These are phyloP conservation scores for Rhabdornis inornatus DNA, from an alignment of 2,113 vertebrate species.

Conservation along the genomic window DNA sequence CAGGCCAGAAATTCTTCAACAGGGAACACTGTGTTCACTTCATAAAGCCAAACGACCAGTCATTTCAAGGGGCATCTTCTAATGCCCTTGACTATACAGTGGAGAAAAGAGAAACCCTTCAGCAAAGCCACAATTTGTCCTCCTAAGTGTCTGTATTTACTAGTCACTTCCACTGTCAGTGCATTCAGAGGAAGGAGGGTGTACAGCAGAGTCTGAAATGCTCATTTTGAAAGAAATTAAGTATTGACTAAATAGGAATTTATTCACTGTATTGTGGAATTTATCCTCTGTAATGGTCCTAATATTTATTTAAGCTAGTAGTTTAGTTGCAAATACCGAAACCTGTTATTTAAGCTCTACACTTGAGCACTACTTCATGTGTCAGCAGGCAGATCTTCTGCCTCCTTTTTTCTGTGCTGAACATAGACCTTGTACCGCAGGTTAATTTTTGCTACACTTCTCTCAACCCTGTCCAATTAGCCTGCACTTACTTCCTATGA, in stretches of 20 bases:
- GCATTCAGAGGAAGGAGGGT: background rate
- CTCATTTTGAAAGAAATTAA: background rate
- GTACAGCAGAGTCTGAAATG: background rate
- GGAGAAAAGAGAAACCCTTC: background rate
- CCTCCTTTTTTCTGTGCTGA: background rate
- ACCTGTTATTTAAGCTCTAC: background rate
- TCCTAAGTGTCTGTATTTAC: background rate
- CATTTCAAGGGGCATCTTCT: background rate
- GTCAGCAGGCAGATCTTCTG: background rate
- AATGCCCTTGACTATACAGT: background rate
- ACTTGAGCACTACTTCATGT: background rate
- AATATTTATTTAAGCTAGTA: background rate
- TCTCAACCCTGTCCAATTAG: constrained; percentile 30
- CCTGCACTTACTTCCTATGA: background rate
- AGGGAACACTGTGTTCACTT: background rate
- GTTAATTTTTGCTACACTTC: background rate
- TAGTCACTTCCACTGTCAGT: background rate
- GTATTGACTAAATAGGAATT: background rate
- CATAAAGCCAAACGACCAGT: background rate
- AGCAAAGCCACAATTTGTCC: background rate
- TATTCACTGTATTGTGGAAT: background rate
- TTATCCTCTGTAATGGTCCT: background rate
- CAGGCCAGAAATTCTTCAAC: background rate
- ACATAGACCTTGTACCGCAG: background rate
- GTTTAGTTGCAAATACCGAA: background rate